phyloP scores from a whole-genome alignment of 1,140 invertebrate species.

The Conus ventricosus region DNA sequence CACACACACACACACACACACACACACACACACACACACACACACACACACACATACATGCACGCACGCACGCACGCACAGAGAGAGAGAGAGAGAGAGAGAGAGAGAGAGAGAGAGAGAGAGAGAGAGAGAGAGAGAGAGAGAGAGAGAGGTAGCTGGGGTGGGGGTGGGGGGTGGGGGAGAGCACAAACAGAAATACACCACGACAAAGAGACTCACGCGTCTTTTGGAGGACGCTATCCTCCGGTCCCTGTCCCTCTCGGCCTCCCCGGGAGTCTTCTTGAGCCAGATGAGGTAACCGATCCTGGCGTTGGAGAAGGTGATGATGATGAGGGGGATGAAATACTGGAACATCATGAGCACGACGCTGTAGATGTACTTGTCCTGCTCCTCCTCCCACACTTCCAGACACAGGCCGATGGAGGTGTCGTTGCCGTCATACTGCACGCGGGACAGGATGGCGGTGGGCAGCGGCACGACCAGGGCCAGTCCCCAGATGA shows the following conservation, averaged over 20 bases:
- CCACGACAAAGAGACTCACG: constrained; percentile 78
- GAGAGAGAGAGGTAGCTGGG: too few relatives aligned
- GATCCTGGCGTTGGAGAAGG: constrained; percentile 91
- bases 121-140: not conserved
- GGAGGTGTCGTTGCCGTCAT: constrained; percentile 33
- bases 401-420: constrained; percentile 57
- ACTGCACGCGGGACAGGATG: constrained; percentile 47
- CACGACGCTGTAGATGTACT: constrained; percentile 84
- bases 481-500: constrained; percentile 83
- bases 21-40: too few relatives aligned
- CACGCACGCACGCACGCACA: not conserved
- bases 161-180: too few relatives aligned
- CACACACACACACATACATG: not conserved
- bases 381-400: constrained; percentile 45
- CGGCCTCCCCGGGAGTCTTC: constrained; percentile 88
- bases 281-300: constrained; percentile 92
- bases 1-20: not conserved
- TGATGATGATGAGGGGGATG: constrained; percentile 86
- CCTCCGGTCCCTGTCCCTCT: constrained; percentile 86
- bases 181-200: too few relatives aligned
- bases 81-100: not conserved
- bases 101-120: not conserved
- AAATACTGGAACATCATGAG: constrained; percentile 90
- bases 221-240: constrained; percentile 91
- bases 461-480: constrained; percentile 61